phyloP scores from a whole-genome alignment of 2,113 vertebrate genomes.

The Equus przewalskii region DNA sequence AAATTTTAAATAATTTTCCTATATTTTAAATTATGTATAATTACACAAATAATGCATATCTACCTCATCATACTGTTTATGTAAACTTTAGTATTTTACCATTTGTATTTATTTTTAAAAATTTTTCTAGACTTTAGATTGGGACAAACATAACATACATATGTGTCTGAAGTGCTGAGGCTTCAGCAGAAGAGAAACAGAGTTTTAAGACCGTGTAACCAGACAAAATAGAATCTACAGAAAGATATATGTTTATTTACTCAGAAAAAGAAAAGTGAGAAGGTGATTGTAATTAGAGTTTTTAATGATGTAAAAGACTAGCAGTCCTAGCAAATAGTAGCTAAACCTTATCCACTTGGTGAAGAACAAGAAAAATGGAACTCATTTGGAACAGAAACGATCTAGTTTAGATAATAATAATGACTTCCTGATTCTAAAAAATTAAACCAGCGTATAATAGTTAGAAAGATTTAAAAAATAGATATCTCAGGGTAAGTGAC shows the following conservation, averaged over 20 bases:
- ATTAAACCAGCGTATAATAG: not conserved
- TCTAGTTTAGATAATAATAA: not conserved
- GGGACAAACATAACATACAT: not conserved
- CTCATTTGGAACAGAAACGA: not conserved
- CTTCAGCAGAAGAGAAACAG: not conserved
- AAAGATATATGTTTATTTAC: not conserved
- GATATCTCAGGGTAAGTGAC: not conserved
- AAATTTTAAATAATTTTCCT: slow-evolving; percentile 47
- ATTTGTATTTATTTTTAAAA: not conserved
- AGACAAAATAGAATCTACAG: not conserved
- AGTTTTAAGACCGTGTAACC: not conserved
- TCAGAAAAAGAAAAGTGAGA: not conserved
- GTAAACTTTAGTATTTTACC: not conserved
- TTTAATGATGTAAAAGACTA: not conserved
- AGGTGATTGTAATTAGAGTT: not conserved
- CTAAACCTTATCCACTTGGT: not conserved
- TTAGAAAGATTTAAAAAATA: not conserved
- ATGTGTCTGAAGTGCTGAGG: not conserved
- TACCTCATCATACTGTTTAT: not conserved
- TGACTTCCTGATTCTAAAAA: not conserved
- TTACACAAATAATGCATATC: not conserved
- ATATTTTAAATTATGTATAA: not conserved
- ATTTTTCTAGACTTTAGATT: not conserved
- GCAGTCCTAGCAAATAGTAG: not conserved
- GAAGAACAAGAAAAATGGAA: not conserved